phyloP scores from a whole-genome alignment of 2,797 vertebrate genomes.

The Hippoglossus hippoglossus region DNA sequence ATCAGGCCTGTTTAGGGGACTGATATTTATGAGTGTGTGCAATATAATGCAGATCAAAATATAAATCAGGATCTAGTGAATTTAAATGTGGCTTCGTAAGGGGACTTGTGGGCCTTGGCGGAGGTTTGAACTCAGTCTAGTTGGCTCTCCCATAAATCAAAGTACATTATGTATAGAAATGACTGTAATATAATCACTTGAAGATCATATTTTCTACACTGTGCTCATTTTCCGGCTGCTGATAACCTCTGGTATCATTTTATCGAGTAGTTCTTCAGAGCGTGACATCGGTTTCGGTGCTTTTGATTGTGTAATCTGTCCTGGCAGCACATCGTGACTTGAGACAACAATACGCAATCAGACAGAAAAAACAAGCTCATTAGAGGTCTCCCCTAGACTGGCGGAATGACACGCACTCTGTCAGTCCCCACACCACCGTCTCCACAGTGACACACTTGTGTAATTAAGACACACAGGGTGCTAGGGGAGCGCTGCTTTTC shows the following conservation, averaged over 20 bases:
- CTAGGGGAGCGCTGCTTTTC: constrained; percentile 69
- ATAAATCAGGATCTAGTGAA: too few species aligned
- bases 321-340: constrained; percentile 50
- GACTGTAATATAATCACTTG: neutral
- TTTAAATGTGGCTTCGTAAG: too few species aligned
- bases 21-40: too few species aligned
- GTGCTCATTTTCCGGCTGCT: neutral
- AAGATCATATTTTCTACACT: neutral
- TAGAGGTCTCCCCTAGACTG: constrained; percentile 67
- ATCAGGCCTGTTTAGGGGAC: too few species aligned
- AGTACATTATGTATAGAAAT: neutral
- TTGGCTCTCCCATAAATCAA: neutral
- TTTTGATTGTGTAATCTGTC: constrained; percentile 49
- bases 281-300: neutral
- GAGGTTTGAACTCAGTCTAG: too few species aligned
- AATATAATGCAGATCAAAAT: too few species aligned
- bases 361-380: constrained; percentile 81
- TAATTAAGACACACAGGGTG: constrained; percentile 79
- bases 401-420: constrained; percentile 51
- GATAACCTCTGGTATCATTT: neutral
- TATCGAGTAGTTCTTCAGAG: constrained; percentile 11
- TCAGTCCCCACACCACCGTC: constrained; percentile 74
- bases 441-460: constrained; percentile 76
- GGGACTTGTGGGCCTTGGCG: too few species aligned
- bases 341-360: constrained; percentile 68